Base-by-base conservation (phyloP, 1,140 invertebrate species). In the Drosophila eugracilis region DNA sequence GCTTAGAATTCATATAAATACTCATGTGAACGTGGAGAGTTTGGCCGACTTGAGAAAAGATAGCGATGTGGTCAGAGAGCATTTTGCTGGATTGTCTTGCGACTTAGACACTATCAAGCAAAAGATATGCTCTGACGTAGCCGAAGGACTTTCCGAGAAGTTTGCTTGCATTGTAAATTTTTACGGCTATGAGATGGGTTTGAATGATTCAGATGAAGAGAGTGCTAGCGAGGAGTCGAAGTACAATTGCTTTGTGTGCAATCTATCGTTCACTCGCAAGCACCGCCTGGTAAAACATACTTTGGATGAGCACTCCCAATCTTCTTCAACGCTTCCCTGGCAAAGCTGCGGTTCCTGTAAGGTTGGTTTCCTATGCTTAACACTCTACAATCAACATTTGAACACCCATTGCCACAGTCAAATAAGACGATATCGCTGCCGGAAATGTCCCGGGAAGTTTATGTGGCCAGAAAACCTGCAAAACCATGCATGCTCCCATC, bases 171-270 rank as follows among this genome's bases (percentile, higher is more conserved):
- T 91, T 1, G 44, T 89, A 1, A 91, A 91, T 48, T 63, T 54
- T 5, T 47, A 81, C 59, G 90, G 90, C 2, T 91, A 88, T 34
- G 90, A 91, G 60, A 49, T 90, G 21, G 49, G 66, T 10, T 15
- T 91, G 5, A 78, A 54, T 42, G 90, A 91, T 24, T 89, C 90
- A 0, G 90, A 91, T 42, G 85, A 81, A 7, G 74, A 90, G 5
- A 5, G 21, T 4, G 1, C 17, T 0, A 66, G 17, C 3, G 4
- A 1, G 5, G 17, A 70, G 5, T 4, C 55, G 0, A 55, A 58
- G 41, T 91, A 91, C 30, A 39, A 67, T 3, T 91, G 89, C 45
- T 12, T 42, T 1, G 12, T 49, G 2, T 91, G 89, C 41, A 59
- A 72, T 4, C 12, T 32, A 0, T 24, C 30, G 4, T 90, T 78